Conservation (phyloP, 92 coral and sea anemone genomes). For the Montipora capitata region DNA sequence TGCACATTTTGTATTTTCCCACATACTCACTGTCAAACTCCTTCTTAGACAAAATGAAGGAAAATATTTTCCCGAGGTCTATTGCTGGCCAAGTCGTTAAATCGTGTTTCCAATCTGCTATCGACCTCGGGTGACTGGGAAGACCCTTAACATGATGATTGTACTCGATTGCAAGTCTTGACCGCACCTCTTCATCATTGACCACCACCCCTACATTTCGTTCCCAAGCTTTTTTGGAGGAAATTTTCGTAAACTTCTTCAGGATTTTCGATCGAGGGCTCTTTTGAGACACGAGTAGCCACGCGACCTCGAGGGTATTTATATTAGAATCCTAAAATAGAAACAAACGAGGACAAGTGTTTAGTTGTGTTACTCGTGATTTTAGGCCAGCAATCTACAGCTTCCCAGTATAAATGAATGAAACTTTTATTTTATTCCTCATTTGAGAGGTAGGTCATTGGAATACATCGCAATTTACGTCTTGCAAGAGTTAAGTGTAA, state of each 20-base stretch:
- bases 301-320: no score
- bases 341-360: background rate
- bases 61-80: no score
- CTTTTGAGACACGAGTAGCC: no score
- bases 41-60: no score
- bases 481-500: constrained; percentile 1
- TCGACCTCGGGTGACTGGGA: constrained; percentile 34
- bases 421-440: no score
- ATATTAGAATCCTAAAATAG: no score
- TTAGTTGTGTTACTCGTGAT: background rate
- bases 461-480: constrained; percentile 5
- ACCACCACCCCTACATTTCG: constrained; percentile 16
- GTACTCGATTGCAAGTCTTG: constrained; percentile 30
- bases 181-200: constrained; percentile 36
- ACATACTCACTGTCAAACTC: no score
- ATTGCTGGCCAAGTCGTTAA: no score
- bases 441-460: background rate
- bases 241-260: constrained; percentile 43
- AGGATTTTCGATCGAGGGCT: no score
- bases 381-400: no score
- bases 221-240: constrained; percentile 63
- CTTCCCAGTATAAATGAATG: constrained; percentile 6
- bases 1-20: no score
- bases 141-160: constrained; percentile 22
- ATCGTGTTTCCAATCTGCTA: background rate